Base-by-base conservation (phyloP, 2,797 vertebrate genomes). In the Gallinago stenura region DNA sequence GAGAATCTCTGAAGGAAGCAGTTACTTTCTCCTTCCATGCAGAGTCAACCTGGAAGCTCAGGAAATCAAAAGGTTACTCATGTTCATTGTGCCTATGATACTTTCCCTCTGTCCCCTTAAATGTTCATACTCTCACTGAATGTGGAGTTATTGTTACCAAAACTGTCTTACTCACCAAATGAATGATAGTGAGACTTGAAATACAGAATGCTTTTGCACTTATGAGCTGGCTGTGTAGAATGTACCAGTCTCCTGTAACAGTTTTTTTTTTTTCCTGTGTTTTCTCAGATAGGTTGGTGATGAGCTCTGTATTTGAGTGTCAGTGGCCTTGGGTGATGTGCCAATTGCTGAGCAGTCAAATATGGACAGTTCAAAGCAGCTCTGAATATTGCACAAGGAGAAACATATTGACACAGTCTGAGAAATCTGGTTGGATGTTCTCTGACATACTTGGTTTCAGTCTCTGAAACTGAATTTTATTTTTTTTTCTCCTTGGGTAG, bases 371-470 rank as follows among this genome's bases (percentile, higher is more conserved):
- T 92, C 65, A 92, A 46, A 95, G 89, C 61, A 61, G 54, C 41
- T 84, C 76, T 7, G 3, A 77, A 64, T 2, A 3, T n/a, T 93
- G 69, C 10, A 14, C 82, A 91, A 90, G 60, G 75, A 54, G 58
- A 68, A 95, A 68, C 64, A 45, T 51, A 77, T 5, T 68, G 87
- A 91, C 57, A 64, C 41, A 85, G 14, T 64, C 35, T 85, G 72
- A 87, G 77, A 60, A 88, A 65, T 90, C 41, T 80, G 43, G 33
- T 58, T 80, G 21, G 69, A 51, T 68, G 48, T 83, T 89, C 56
- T 91, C 64, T 91, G 78, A 48, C 51, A 57, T 45, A 83, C 28
- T 95, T 93, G 48, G 28, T 93, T 91, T 87, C 72, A 31, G 48
- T 77, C 25, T 62, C 60, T 75, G 43, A 64, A 53, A 71, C 6